A percentile compares a stretch with the other conserved stretches of the same genome.
Conservation (phyloP, 1,140 invertebrate genomes). For the Trachymyrmex septentrionalis region DNA sequence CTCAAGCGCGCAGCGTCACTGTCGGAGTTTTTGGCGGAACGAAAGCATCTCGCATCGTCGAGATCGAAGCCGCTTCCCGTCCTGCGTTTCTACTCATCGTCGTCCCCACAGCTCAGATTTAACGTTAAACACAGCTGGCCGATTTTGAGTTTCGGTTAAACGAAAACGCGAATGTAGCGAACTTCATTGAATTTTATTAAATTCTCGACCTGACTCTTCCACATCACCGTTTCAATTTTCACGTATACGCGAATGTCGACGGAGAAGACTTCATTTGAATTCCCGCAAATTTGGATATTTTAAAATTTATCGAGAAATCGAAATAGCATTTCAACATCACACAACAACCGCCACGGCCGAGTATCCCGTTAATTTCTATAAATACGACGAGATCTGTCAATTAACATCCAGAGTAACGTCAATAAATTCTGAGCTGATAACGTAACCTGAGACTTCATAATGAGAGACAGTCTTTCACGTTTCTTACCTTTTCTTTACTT, state of each 20-base stretch:
- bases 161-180: constrained; percentile 24
- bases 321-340: background rate
- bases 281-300: background rate
- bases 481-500: background rate
- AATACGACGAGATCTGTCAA: constrained; percentile 12
- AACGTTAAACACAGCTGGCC: constrained; percentile 21
- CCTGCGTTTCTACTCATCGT: constrained; percentile 23
- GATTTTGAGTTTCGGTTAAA: constrained; percentile 35
- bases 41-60: constrained; percentile 20
- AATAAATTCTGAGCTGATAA: constrained; percentile 5
- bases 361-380: constrained; percentile 36
- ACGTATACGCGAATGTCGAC: background rate
- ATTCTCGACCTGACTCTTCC: background rate
- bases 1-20: constrained; percentile 68
- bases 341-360: background rate
- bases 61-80: constrained; percentile 48
- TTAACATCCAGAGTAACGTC: constrained; percentile 21
- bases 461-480: background rate
- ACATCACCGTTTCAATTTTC: background rate
- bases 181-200: constrained; percentile 13
- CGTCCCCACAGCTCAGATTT: constrained; percentile 13
- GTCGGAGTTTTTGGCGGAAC: constrained; percentile 73
- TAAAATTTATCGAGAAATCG: background rate
- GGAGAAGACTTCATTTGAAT: background rate
- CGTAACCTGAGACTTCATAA: background rate